Evolutionary conservation across 1,140 invertebrate species (phyloP).

Genomic region (Dendrolimus punctatus): DNA sequence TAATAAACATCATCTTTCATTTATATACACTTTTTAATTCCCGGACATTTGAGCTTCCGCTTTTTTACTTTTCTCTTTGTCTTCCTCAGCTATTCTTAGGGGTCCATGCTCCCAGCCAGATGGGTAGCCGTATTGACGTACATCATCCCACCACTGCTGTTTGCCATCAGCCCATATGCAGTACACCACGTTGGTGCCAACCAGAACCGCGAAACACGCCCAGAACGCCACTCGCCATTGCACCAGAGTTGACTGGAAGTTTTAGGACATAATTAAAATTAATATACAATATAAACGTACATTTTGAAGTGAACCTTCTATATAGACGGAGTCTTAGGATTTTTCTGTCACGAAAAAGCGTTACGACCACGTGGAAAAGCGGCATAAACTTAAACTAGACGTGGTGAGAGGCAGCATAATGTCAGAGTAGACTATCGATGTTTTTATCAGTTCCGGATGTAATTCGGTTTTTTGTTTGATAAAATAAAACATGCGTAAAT

Average conservation of each 20-base stretch:
- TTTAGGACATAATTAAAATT: constrained; percentile 12
- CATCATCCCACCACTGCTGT: constrained; percentile 80
- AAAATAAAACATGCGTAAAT: too few species aligned
- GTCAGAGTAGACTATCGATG: too few species aligned
- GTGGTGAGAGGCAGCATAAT: too few species aligned
- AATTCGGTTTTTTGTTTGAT: too few species aligned
- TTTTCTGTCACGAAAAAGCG: too few species aligned
- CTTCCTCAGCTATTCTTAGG: constrained; percentile 33
- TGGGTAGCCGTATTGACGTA: constrained; percentile 55
- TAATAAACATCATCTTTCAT: not conserved
- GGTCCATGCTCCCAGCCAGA: constrained; percentile 53
- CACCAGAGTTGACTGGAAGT: constrained; percentile 77
- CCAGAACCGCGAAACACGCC: constrained; percentile 82
- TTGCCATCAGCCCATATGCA: constrained; percentile 80
- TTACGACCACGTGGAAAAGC: too few species aligned
- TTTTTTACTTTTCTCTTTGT: constrained; percentile 51
- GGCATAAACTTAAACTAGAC: too few species aligned
- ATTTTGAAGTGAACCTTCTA: not conserved
- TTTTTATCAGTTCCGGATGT: too few species aligned
- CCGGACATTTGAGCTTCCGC: constrained; percentile 27
- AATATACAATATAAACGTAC: not conserved
- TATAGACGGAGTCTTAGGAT: too few species aligned
- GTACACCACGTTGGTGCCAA: constrained; percentile 83
- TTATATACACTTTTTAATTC: constrained; percentile 9
- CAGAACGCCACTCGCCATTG: constrained; percentile 90